Percentiles rank a stretch among this genome's conserved stretches.
Evolutionary conservation across 2,888 invertebrate genomes (phyloP).

Genomic region (Galeopsomyia nigrocyanea): DNA sequence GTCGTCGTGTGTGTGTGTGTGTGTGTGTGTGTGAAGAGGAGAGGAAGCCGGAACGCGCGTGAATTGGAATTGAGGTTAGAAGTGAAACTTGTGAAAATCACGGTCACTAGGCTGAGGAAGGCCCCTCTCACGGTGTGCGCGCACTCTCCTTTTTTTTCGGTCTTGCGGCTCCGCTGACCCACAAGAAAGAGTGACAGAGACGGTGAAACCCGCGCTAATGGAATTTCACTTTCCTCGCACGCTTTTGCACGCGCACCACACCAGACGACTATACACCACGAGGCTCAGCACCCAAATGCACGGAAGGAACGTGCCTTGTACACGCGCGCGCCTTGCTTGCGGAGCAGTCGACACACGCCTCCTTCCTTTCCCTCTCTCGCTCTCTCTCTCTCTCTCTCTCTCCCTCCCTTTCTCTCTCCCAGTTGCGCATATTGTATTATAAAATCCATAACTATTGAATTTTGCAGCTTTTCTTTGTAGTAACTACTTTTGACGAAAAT

Average conservation of each 20-base stretch:
- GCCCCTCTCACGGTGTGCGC: constrained; percentile 13
- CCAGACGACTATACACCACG: constrained; percentile 17
- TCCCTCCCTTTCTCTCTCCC: not conserved
- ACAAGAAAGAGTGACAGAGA: constrained; percentile 3
- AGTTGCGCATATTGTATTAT: too few relatives aligned
- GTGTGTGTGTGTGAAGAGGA: too few relatives aligned
- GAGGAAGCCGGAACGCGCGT: constrained; percentile 39
- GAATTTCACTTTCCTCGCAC: constrained; percentile 39
- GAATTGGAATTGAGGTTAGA: constrained; percentile 65
- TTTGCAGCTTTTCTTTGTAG: not conserved
- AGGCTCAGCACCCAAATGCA: constrained; percentile 38
- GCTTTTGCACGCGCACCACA: not conserved
- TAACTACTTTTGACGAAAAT: too few relatives aligned
- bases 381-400: constrained; percentile 7
- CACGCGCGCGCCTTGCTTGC: not conserved
- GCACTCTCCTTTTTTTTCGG: constrained; percentile 36
- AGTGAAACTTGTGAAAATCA: constrained; percentile 66
- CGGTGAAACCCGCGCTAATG: not conserved
- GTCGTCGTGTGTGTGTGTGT: not conserved
- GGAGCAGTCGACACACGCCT: constrained; percentile 22
- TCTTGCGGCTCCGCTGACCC: not conserved
- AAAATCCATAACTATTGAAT: not conserved
- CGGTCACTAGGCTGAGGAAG: constrained; percentile 56
- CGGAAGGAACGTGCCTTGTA: not conserved
- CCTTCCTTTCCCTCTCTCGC: not conserved